Conservation (phyloP, 1,140 invertebrate genomes). For the Rhizoglyphus robini region DNA sequence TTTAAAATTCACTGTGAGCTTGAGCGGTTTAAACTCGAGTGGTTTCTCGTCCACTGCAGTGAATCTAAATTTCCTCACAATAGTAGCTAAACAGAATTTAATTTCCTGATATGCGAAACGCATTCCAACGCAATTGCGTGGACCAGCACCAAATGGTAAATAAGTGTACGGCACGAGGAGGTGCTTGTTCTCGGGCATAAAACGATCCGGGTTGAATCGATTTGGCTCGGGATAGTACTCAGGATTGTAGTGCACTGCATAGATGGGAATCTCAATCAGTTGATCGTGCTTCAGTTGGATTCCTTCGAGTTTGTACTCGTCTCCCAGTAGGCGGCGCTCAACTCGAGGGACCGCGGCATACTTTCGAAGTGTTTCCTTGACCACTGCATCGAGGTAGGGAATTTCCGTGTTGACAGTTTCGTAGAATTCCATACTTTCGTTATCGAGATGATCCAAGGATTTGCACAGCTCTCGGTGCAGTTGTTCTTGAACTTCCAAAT, state of each 20-base stretch:
- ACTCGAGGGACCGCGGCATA: slow-evolving; percentile 28
- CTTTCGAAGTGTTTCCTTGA: slow-evolving; percentile 27
- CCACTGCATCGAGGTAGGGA: slow-evolving; percentile 27
- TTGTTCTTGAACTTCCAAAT: slow-evolving; percentile 48
- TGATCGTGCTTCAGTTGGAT: background rate
- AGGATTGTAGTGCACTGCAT: slow-evolving; percentile 23
- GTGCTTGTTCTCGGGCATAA: slow-evolving; percentile 24
- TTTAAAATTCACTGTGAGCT: too few relatives aligned
- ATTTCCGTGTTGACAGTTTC: slow-evolving; percentile 23
- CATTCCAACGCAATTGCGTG: slow-evolving; percentile 35
- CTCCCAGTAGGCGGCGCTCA: background rate
- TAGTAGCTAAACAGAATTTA: slow-evolving; percentile 19
- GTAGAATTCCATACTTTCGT: slow-evolving; percentile 22
- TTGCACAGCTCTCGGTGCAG: too few relatives aligned
- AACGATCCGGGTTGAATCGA: slow-evolving; percentile 23
- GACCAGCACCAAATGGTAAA: slow-evolving; percentile 43
- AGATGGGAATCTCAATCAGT: slow-evolving; percentile 16
- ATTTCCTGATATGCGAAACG: slow-evolving; percentile 19
- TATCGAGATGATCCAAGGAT: slow-evolving; percentile 37
- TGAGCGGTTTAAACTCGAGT: too few relatives aligned
- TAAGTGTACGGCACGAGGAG: slow-evolving; percentile 31
- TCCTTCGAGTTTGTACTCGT: background rate
- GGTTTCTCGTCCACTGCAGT: background rate
- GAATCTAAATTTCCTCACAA: slow-evolving; percentile 9
- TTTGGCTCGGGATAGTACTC: slow-evolving; percentile 25